Evolutionary conservation across 2,888 invertebrate species (phyloP).

Genomic region (Margaritifera margaritifera): DNA sequence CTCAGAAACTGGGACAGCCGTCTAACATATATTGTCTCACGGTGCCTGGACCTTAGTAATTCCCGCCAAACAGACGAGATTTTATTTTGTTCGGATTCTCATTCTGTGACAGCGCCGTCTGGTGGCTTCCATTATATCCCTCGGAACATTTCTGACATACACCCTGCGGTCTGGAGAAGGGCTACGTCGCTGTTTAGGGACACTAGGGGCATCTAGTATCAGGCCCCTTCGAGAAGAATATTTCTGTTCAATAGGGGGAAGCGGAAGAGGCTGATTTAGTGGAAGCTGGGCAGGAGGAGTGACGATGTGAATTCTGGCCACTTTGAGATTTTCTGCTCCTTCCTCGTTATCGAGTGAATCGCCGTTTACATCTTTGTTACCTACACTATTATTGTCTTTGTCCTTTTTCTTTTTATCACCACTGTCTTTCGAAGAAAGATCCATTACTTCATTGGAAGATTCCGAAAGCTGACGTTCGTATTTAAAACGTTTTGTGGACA

Average conservation of each 20-base stretch:
- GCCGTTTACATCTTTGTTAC: conserved; percentile 16
- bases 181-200: conserved; percentile 57
- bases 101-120: conserved; percentile 59
- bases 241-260: conserved; percentile 58
- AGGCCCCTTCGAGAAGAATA: conserved; percentile 66
- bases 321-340: conserved; percentile 30
- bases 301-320: conserved; percentile 63
- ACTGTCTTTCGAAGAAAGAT: conserved; percentile 52
- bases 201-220: conserved; percentile 68
- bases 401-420: conserved; percentile 23
- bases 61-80: too few species aligned
- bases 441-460: conserved; percentile 58
- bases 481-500: conserved; percentile 42
- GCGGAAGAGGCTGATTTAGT: conserved; percentile 49
- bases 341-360: conserved; percentile 21
- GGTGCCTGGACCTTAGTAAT: too few species aligned
- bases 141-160: conserved; percentile 58
- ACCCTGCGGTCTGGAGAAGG: conserved; percentile 61
- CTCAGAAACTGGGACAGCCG: too few species aligned
- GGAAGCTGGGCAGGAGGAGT: conserved; percentile 50
- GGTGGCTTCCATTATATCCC: conserved; percentile 63
- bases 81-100: conserved; percentile 61
- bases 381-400: conserved; percentile 36
- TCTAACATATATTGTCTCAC: too few species aligned
- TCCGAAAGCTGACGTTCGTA: conserved; percentile 31